A percentile compares a stretch with the other conserved stretches of the same genome.
Conservation (phyloP, 1,140 invertebrate genomes). For the Heliconius hermathena region DNA sequence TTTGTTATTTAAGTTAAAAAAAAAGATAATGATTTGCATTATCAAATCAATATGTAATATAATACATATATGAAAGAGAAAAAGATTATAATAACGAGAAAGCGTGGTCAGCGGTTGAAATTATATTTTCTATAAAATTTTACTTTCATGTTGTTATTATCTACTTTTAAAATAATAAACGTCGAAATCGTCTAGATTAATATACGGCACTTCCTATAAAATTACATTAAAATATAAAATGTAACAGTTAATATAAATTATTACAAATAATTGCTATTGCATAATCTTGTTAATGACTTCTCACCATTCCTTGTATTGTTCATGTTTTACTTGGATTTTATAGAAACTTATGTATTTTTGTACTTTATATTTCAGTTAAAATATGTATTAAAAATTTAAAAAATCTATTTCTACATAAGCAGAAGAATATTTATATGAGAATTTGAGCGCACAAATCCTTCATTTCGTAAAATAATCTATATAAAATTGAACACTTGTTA, state of each 20-base stretch:
- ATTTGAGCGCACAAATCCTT: conserved; percentile 42
- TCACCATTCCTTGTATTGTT: conserved; percentile 65
- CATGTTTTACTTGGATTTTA: conserved; percentile 54
- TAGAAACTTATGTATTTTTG: conserved; percentile 55
- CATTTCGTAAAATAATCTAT: not conserved
- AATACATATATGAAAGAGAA: no score
- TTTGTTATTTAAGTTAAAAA: not conserved
- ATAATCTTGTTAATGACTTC: conserved; percentile 59
- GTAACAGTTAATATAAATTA: conserved; percentile 35
- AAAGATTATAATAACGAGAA: not conserved
- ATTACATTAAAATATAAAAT: conserved; percentile 35
- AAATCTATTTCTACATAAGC: conserved; percentile 43
- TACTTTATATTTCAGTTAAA: conserved; percentile 46
- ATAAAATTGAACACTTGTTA: not conserved
- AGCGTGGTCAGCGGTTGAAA: not conserved
- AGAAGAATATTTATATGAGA: conserved; percentile 42
- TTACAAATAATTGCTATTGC: conserved; percentile 45
- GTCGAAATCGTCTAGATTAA: conserved; percentile 45
- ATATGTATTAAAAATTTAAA: conserved; percentile 35
- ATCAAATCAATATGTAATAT: no score
- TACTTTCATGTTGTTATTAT: conserved; percentile 10
- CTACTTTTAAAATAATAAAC: conserved; percentile 26
- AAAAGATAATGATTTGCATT: no score
- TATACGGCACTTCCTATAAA: conserved; percentile 43
- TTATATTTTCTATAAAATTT: not conserved